A percentile compares a stretch with the other conserved stretches of the same genome.
Conservation (phyloP, 2,113 vertebrate genomes). For the Macaca mulatta region DNA sequence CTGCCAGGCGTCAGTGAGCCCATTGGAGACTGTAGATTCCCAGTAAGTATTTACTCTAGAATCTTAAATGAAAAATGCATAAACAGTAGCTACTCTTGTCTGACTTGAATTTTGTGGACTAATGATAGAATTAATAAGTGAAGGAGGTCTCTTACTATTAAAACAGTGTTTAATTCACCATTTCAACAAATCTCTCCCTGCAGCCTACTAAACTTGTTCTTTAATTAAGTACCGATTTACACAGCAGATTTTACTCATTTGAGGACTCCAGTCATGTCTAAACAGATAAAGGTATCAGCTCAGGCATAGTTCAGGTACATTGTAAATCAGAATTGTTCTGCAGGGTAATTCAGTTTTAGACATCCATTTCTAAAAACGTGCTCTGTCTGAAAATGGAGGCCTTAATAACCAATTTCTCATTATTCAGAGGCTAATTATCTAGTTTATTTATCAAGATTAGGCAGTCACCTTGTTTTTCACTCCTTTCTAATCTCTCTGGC, state of each 20-base stretch:
- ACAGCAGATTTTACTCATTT: constrained; percentile 52
- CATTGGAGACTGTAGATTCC: neutral
- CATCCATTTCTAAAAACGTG: constrained; percentile 28
- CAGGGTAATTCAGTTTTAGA: constrained; percentile 22
- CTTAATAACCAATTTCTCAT: constrained; percentile 30
- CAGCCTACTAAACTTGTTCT: constrained; percentile 57
- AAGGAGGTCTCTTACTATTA: constrained; percentile 1
- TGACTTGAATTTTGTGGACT: constrained; percentile 41
- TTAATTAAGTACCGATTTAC: constrained; percentile 71
- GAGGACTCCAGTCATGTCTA: constrained; percentile 43
- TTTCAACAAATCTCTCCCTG: constrained; percentile 57
- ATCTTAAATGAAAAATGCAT: constrained; percentile 35
- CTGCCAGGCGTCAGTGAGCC: neutral
- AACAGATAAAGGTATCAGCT: constrained; percentile 50
- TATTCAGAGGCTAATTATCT: constrained; percentile 13
- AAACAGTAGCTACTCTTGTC: constrained; percentile 32
- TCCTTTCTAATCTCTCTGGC: neutral
- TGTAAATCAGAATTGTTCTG: constrained; percentile 50
- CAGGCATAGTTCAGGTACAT: constrained; percentile 21
- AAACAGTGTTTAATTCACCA: constrained; percentile 47
- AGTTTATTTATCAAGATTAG: constrained; percentile 42
- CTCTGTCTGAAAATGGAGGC: constrained; percentile 24
- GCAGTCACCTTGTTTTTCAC: neutral
- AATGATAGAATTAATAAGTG: constrained; percentile 39
- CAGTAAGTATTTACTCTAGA: constrained; percentile 42